Base-by-base conservation (phyloP, 2,113 vertebrate species). In the Trachemys scripta region DNA sequence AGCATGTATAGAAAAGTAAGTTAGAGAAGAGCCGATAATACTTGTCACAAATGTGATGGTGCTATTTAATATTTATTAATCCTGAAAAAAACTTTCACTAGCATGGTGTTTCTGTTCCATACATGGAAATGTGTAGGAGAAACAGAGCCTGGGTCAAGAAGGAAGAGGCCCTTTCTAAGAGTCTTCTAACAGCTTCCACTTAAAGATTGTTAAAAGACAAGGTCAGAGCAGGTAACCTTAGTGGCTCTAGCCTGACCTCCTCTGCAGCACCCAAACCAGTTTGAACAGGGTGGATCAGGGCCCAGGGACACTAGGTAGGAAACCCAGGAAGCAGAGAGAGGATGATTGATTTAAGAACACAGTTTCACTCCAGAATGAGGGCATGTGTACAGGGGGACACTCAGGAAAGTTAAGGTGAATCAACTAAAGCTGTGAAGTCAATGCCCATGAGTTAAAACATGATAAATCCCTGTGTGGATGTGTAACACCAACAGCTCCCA, bases 1-100 rank as follows among this genome's bases (percentile, higher is more conserved):
- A 17, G 62, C 0, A 0, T 45, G 81, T 79, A 17, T 27, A 91
- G 1, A 90, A 3, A 78, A 24, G n/a, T 88, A 78, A n/a, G 3
- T 22, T 27, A 69, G 29, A 93, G 38, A 19, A 4, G 2, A 89
- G 89, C 31, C 72, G 80, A 2, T 35, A 76, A 75, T 8, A 1
- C 4, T 54, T n/a, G n/a, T 16, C 6, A 5, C 20, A 75, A 75
- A 75, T 25, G 11, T 75, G 19, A 80, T 93, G 81, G 38, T 0
- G 0, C 53, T 11, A 25, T 3, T n/a, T 84, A 81, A 90, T 57
- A 50, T 42, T 75, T 24, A 24, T 45, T 22, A 38, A 42, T 75
- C 19, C 38, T 35, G 84, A 49, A 91, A 22, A 16, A 42, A 5
- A 19, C 13, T 72, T 50, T 42, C 24, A 38, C 84, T 29, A 45